Evolutionary conservation across 2,113 vertebrate species (phyloP), one percentile per base, ranked within the genome.

Genomic region (Diadophis punctatus): DNA sequence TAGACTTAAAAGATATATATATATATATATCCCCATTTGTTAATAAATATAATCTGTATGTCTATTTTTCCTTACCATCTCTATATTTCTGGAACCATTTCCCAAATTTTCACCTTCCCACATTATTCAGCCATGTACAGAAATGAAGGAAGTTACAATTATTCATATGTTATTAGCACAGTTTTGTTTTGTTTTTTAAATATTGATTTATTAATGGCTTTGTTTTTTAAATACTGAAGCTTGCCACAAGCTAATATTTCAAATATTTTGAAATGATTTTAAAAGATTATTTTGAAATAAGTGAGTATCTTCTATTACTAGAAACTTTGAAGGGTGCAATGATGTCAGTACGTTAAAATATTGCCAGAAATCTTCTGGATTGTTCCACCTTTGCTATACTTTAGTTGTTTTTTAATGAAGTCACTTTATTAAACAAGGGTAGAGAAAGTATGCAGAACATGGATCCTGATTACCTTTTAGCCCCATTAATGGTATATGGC

Each of bases 211-310:
- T 48, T 48, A 48, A 53, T 90, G 43, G 84, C 34, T 91, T 90
- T 80, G 18, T 89, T 90, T 91, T 20, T 90, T 74, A 2, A 74
- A 74, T 86, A 58, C n/a, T 90, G 94, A 91, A 91, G 34, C 49
- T 48, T 18, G 92, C n/a, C 53, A 92, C 12, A 80, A 84, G 8
- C 53, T 23, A 58, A 88, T 52, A 55, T 91, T 92, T 94, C 51
- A 51, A 39, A 93, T 6, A 85, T 48, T 48, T 48, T 48, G 43
- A 48, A 48, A 48, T 86, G 74, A 90, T 90, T 93, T 25, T 63
- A 89, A 90, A 93, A 88, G n/a, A 90, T 18, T 49, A 0, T 91
- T 91, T 91, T 52, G 12, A 92, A 55, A 30, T 94, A 87, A 80
- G 90, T 25, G 58, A 90, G 48, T 39, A 22, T 0, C 88, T 92